Evolutionary conservation across 1,140 invertebrate genomes (phyloP).

Genomic region (Chlorops oryzae): DNA sequence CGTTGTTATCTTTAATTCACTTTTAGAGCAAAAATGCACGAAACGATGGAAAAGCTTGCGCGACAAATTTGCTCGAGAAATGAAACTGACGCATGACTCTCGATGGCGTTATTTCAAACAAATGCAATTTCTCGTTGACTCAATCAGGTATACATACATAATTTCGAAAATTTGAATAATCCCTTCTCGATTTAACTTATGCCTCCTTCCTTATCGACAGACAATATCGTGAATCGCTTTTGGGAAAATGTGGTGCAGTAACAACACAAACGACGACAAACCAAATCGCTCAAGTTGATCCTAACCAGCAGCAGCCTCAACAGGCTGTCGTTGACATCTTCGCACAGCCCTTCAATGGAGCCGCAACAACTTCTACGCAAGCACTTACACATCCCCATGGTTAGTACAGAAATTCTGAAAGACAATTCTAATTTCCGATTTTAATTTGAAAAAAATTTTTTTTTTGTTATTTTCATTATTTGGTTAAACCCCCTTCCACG

Average conservation of each 20-base stretch:
- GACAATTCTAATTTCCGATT: not conserved
- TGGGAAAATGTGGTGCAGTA: slow-evolving; percentile 37
- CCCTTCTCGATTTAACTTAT: too few relatives aligned
- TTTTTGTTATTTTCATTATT: not conserved
- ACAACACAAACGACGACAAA: slow-evolving; percentile 12
- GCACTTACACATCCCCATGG: slow-evolving; percentile 41
- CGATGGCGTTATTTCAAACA: slow-evolving; percentile 44
- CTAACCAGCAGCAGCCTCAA: slow-evolving; percentile 35
- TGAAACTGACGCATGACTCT: slow-evolving; percentile 43
- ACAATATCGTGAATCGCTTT: slow-evolving; percentile 38
- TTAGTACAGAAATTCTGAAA: slow-evolving; percentile 10
- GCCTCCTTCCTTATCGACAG: too few relatives aligned
- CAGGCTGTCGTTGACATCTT: slow-evolving; percentile 41
- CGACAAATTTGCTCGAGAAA: slow-evolving; percentile 41
- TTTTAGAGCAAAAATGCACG: slow-evolving; percentile 43
- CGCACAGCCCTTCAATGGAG: slow-evolving; percentile 40
- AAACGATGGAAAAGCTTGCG: slow-evolving; percentile 43
- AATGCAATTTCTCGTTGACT: slow-evolving; percentile 43
- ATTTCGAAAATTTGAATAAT: too few relatives aligned
- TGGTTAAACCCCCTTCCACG: not conserved
- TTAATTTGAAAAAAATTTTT: not conserved
- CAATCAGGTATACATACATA: slow-evolving; percentile 22
- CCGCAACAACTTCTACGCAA: slow-evolving; percentile 39
- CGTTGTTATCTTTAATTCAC: too few relatives aligned
- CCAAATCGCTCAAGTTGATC: slow-evolving; percentile 30